Conservation (phyloP, 2,888 invertebrate genomes). For the Caenorhabditis afra region DNA sequence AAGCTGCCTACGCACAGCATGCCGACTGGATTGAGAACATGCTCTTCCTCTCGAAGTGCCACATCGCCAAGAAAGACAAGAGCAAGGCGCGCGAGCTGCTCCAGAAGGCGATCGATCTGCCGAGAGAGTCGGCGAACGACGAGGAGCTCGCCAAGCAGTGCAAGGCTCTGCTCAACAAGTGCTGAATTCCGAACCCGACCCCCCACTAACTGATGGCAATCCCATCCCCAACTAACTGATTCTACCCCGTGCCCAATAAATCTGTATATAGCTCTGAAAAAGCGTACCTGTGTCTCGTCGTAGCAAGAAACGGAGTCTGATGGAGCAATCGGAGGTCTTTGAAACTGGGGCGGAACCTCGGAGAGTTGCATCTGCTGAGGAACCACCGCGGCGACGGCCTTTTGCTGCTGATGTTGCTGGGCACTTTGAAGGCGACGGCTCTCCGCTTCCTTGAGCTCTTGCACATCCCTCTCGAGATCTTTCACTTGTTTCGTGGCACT, state of each 20-base stretch:
- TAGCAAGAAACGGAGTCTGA: constrained; percentile 54
- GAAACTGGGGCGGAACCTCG: constrained; percentile 23
- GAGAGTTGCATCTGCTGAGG: constrained; percentile 34
- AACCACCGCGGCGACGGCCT: constrained; percentile 39
- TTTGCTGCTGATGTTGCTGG: constrained; percentile 21
- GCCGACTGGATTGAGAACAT: constrained; percentile 82
- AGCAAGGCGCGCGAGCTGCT: constrained; percentile 68
- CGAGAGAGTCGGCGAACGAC: constrained; percentile 60
- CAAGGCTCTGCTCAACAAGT: constrained; percentile 64
- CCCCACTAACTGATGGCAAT: not conserved
- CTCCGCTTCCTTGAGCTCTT: constrained; percentile 33
- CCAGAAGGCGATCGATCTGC: constrained; percentile 60
- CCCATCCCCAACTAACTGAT: not conserved
- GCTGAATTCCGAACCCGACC: constrained; percentile 40
- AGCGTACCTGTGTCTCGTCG: constrained; percentile 39
- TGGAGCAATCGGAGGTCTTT: constrained; percentile 25
- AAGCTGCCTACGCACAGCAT: constrained; percentile 79
- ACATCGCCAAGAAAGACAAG: constrained; percentile 73
- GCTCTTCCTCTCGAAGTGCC: constrained; percentile 81
- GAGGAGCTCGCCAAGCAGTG: constrained; percentile 62
- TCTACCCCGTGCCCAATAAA: constrained; percentile 15
- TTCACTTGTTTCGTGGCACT: constrained; percentile 25
- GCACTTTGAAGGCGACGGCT: constrained; percentile 22
- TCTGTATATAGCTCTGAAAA: constrained; percentile 20
- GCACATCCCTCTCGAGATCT: constrained; percentile 38